Evolutionary conservation across 2,797 vertebrate genomes (phyloP).

Genomic region (Poeciliopsis presidionis): DNA sequence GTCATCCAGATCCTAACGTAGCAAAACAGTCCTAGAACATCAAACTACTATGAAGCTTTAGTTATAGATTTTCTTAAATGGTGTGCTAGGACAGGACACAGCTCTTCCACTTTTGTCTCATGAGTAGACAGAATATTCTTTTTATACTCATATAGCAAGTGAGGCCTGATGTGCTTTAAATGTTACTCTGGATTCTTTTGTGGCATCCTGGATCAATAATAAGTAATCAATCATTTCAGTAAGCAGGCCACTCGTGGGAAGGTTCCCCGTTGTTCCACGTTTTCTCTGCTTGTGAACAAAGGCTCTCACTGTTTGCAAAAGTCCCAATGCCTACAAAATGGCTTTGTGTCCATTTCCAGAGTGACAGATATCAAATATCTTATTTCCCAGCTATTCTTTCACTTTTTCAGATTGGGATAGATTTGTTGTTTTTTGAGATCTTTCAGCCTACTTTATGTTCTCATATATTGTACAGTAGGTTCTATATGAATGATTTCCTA

Average conservation of each 20-base stretch:
- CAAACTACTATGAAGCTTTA: too few relatives aligned
- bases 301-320: neutral
- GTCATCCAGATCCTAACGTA: too few relatives aligned
- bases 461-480: neutral
- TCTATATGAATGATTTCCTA: neutral
- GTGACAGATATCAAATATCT: neutral
- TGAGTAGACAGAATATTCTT: too few relatives aligned
- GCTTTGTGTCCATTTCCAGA: neutral
- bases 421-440: neutral
- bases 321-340: neutral
- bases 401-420: neutral
- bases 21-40: too few relatives aligned
- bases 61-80: too few relatives aligned
- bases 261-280: neutral
- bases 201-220: neutral
- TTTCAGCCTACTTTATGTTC: neutral
- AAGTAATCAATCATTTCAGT: neutral
- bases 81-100: too few relatives aligned
- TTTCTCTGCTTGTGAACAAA: neutral
- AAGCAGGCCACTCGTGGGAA: neutral
- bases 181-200: neutral
- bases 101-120: too few relatives aligned
- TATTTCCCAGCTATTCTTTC: neutral
- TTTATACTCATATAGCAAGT: too few relatives aligned
- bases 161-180: neutral